phyloP scores from a whole-genome alignment of 2,888 invertebrate genomes.

The Diadegma fenestrale region DNA sequence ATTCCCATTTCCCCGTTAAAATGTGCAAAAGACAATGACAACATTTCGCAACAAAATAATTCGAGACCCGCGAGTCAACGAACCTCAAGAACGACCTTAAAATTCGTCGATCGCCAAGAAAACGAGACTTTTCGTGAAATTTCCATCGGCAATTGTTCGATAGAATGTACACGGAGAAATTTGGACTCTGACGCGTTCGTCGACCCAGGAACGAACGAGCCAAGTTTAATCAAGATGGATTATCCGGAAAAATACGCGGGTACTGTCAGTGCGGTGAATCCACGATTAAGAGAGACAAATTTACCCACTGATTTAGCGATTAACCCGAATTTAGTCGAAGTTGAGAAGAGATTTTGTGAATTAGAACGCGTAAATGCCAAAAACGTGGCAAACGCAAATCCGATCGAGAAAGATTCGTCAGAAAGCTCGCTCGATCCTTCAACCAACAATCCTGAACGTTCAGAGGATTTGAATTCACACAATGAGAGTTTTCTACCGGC shows the following conservation, averaged over 20 bases:
- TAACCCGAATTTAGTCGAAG: neutral
- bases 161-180: conserved; percentile 25
- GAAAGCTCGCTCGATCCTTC: neutral
- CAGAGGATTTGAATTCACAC: neutral
- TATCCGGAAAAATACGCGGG: neutral
- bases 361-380: too few species aligned
- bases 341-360: neutral
- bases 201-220: neutral
- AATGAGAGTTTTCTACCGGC: neutral
- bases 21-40: neutral
- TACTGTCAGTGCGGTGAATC: neutral
- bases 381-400: neutral
- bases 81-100: conserved; percentile 1
- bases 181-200: conserved; percentile 22
- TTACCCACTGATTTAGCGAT: conserved; percentile 1
- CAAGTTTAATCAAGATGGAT: neutral
- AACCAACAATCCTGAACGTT: neutral
- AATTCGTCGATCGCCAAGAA: conserved; percentile 10
- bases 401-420: neutral
- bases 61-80: neutral
- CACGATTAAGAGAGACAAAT: neutral
- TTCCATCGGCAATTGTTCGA: neutral
- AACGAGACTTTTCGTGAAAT: neutral
- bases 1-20: neutral
- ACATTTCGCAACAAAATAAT: neutral